Base-by-base conservation (phyloP, 2,888 invertebrate genomes). In the Pollenia griseotomentosa region DNA sequence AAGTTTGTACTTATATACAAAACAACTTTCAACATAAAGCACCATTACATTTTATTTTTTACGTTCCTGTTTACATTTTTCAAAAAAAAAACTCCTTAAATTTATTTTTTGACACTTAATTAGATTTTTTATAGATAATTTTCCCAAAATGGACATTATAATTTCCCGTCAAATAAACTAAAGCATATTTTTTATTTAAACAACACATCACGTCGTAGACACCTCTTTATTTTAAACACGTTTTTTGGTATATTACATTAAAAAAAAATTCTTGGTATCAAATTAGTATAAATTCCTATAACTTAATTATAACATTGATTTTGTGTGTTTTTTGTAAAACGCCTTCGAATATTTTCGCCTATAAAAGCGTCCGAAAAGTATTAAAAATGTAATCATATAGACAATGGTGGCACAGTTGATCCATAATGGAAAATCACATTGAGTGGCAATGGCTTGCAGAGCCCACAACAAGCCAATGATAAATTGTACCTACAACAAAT, bases 401-500 rank as follows among this genome's bases (percentile, higher is more conserved):
- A 96, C 94, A 87, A 97, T 97, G 73, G 97, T 95, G 0, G 96
- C 96, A 92, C 97, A 97, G 92, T 97, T 97, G 96, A 98, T 97
- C 97, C 97, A 97, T n/a, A 96, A 93, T 0, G 97, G 97, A 92
- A 97, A 97, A 90, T 97, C 97, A 93, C 98, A 98, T 89, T 96
- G 96, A 14, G 96, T 96, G 84, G 96, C 94, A 89, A 98, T 95
- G 46, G 97, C 97, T 91, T 97, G 97, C 74, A 96, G 93, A 63
- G 97, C 97, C 90, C 97, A 95, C 86, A 96, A 92, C 86, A 97
- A 94, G n/a, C 97, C 97, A 90, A 96, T 95, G 2, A 96, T 96
- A 93, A 98, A 98, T 94, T 98, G 98, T 90, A 97, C 95, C 96
- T 97, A 33, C 48, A 78, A 93, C 83, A 90, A 81, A 77, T 87